Conservation (phyloP, 2,888 invertebrate genomes). For the Epiblema foenella region DNA sequence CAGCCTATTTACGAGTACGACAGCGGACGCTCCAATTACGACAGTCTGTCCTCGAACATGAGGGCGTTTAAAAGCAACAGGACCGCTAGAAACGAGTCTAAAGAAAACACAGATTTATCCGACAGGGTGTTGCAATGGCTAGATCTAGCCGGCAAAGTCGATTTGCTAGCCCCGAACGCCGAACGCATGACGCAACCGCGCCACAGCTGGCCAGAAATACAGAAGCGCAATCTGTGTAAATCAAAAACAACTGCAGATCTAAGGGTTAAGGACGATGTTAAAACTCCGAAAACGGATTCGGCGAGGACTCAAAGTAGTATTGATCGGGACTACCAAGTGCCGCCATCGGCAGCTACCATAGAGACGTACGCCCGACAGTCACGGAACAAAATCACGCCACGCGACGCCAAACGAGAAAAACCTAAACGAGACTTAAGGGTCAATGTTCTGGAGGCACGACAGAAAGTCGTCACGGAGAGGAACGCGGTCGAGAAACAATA, state of each 20-base stretch:
- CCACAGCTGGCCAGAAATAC: conserved; percentile 78
- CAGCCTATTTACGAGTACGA: conserved; percentile 64
- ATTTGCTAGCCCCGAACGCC: conserved; percentile 68
- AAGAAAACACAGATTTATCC: conserved; percentile 78
- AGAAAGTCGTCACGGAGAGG: conserved; percentile 71
- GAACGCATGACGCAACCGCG: conserved; percentile 74
- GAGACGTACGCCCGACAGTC: conserved; percentile 82
- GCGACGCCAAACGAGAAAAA: conserved; percentile 64
- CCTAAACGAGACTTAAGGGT: conserved; percentile 55
- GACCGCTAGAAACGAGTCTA: conserved; percentile 66
- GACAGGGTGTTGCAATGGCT: conserved; percentile 92
- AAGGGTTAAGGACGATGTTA: conserved; percentile 60
- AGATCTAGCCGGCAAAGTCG: conserved; percentile 88
- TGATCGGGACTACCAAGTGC: conserved; percentile 78
- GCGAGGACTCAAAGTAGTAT: conserved; percentile 71
- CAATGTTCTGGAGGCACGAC: conserved; percentile 70
- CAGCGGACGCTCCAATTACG: conserved; percentile 54
- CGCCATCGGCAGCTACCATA: conserved; percentile 78
- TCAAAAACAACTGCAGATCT: conserved; percentile 72
- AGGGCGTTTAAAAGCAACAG: conserved; percentile 69
- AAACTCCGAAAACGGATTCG: conserved; percentile 64
- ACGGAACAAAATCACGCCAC: conserved; percentile 77
- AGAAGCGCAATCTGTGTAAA: conserved; percentile 66
- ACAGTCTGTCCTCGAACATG: conserved; percentile 63
- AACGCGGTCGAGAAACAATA: conserved; percentile 75